Conservation (phyloP, 2,113 vertebrate genomes). For the Addax nasomaculatus region DNA sequence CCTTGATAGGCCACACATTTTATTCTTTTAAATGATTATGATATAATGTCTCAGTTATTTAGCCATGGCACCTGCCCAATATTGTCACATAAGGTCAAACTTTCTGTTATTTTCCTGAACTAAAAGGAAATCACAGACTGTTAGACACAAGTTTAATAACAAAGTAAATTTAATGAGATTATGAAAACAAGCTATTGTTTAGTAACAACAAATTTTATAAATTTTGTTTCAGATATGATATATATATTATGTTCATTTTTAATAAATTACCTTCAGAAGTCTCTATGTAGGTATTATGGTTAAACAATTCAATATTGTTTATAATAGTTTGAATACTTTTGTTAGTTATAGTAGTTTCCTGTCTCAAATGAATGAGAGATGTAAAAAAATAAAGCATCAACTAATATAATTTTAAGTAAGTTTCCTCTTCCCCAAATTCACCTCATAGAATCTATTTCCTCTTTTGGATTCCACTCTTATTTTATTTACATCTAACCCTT, state of each 20-base stretch:
- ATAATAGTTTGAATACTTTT: not conserved
- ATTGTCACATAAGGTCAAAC: not conserved
- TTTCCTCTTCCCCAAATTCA: not conserved
- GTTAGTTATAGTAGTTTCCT: not conserved
- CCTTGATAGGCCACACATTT: not conserved
- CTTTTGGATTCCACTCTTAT: not conserved
- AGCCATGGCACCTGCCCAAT: not conserved
- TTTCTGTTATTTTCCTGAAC: not conserved
- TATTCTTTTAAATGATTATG: not conserved
- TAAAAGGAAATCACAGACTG: not conserved
- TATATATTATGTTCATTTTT: not conserved
- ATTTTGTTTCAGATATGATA: not conserved
- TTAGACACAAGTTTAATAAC: not conserved
- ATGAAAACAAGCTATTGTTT: not conserved
- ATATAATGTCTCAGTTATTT: not conserved
- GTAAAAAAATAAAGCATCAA: not conserved
- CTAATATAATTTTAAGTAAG: not conserved
- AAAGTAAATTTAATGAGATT: not conserved
- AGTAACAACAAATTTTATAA: not conserved
- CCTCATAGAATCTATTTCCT: not conserved
- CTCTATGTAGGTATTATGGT: not conserved
- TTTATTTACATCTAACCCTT: not conserved
- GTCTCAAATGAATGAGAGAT: not conserved
- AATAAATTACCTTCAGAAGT: not conserved
- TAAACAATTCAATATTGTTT: not conserved